Conservation (phyloP, 2,113 vertebrate species). For the Gallinago paraguaiae region DNA sequence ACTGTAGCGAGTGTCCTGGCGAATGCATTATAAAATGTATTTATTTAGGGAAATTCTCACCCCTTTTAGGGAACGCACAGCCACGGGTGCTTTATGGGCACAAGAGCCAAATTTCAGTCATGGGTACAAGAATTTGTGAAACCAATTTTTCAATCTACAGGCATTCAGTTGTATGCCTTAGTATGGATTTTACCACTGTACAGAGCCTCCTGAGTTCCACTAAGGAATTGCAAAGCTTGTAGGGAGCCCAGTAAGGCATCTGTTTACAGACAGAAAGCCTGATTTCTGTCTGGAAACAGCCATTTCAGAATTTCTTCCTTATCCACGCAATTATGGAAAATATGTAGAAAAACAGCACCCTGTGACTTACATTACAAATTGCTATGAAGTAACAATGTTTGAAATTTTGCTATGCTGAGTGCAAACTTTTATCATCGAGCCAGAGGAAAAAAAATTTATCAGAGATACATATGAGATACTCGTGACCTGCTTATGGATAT, state of each 20-base stretch:
- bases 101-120: not conserved
- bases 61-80: not conserved
- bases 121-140: not conserved
- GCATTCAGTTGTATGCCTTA: not conserved
- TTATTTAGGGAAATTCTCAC: not conserved
- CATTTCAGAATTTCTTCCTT: conserved; percentile 14
- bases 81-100: not conserved
- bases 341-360: not conserved
- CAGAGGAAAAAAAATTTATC: not conserved
- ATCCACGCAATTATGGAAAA: not conserved
- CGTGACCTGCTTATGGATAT: not conserved
- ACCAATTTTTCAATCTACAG: not conserved
- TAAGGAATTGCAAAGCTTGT: not conserved
- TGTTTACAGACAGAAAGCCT: not conserved
- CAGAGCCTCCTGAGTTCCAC: not conserved
- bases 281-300: not conserved
- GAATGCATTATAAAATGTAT: not conserved
- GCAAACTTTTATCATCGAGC: not conserved
- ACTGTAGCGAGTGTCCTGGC: not conserved
- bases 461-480: not conserved
- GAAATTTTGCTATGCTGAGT: not conserved
- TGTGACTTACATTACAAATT: conserved; percentile 2
- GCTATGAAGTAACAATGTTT: not conserved
- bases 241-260: not conserved
- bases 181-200: not conserved